These are phyloP conservation scores for Ceyx erithaca DNA, from an alignment of 2,797 vertebrate genomes.

Conservation along the genomic window DNA sequence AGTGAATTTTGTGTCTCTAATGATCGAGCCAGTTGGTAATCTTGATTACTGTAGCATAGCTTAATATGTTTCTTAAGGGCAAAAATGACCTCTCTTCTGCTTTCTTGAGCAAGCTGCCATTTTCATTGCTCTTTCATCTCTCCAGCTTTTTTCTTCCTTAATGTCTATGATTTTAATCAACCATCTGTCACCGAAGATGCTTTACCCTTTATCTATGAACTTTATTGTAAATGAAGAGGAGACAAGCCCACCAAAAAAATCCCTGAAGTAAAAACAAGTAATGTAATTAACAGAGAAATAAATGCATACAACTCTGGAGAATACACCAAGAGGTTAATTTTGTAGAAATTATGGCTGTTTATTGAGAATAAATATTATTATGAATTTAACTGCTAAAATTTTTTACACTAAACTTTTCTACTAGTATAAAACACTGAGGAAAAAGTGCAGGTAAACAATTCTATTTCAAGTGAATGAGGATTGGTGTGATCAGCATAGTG, in stretches of 20 bases:
- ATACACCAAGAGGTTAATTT: neutral
- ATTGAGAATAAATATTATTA: neutral
- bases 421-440: neutral
- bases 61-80: conserved; percentile 59
- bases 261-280: neutral
- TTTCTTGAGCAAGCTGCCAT: conserved; percentile 60
- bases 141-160: conserved; percentile 50
- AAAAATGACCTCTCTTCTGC: conserved; percentile 65
- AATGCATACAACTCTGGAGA: neutral
- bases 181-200: conserved; percentile 65
- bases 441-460: neutral
- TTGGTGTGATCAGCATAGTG: neutral
- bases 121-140: conserved; percentile 60
- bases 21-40: conserved; percentile 25
- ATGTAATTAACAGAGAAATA: neutral
- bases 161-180: conserved; percentile 53
- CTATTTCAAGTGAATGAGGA: neutral
- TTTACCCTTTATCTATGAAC: conserved; percentile 21
- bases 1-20: conserved; percentile 35
- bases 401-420: neutral
- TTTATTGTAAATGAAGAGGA: conserved; percentile 21
- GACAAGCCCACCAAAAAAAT: neutral
- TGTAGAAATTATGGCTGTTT: neutral
- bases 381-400: neutral
- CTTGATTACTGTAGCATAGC: conserved; percentile 51